Percentiles rank a stretch among this genome's conserved stretches.
Conservation (phyloP, 1,140 invertebrate species). For the Meteorus sp. region DNA sequence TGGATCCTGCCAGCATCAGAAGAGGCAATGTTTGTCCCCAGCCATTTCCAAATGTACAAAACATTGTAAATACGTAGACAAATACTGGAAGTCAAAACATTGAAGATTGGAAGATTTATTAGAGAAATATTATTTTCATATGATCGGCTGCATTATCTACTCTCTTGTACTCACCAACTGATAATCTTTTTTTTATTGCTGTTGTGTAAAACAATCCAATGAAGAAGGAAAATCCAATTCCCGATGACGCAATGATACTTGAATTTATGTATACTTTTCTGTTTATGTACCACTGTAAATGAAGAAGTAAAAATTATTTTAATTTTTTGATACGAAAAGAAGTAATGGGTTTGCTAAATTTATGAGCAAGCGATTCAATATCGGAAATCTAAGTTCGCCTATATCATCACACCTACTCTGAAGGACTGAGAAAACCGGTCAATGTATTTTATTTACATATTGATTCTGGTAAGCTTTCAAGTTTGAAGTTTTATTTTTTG, state of each 20-base stretch:
- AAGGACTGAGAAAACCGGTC: no score
- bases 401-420: no score
- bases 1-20: conserved; percentile 41
- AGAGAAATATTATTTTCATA: not conserved
- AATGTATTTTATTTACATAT: no score
- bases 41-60: conserved; percentile 49
- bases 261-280: conserved; percentile 47
- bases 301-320: no score
- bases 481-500: no score
- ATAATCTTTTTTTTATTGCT: conserved; percentile 37
- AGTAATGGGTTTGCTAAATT: no score
- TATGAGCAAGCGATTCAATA: no score
- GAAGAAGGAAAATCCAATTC: conserved; percentile 44
- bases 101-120: not conserved
- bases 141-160: no score
- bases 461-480: no score
- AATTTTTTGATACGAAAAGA: no score
- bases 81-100: conserved; percentile 35
- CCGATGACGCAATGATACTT: conserved; percentile 45
- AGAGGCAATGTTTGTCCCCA: conserved; percentile 49
- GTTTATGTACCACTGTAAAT: conserved; percentile 45
- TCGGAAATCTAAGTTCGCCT: no score
- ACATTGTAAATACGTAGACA: conserved; percentile 40
- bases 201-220: conserved; percentile 32
- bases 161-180: conserved; percentile 41